Evolutionary conservation across 1,140 invertebrate genomes (phyloP), one percentile per base, ranked within the genome.

Genomic region (Meteorus sp.): DNA sequence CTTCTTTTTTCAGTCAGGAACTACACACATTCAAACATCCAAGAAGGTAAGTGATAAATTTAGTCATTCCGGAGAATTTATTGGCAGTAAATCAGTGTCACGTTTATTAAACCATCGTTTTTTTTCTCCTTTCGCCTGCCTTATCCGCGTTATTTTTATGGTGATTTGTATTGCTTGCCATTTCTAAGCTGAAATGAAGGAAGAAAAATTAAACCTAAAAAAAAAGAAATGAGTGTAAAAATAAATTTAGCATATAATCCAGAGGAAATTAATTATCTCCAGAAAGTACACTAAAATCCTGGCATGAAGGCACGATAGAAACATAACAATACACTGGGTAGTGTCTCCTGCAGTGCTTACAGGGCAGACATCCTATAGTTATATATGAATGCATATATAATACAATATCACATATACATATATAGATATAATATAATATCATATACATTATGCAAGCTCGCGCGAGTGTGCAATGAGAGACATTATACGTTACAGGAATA

Each of bases 171-270:
- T 7, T 22, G 13, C 9, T 13, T 45, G 19, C 45, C 35, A 25
- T 47, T 7, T n/a, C n/a, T n/a, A n/a, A n/a, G n/a, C n/a, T n/a
- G n/a, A n/a, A n/a, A n/a, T n/a, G n/a, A n/a, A n/a, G n/a, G n/a
- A n/a, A n/a, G n/a, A n/a, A n/a, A n/a, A n/a, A n/a, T n/a, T n/a
- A n/a, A n/a, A n/a, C n/a, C n/a, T n/a, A n/a, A n/a, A n/a, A n/a
- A n/a, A n/a, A n/a, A n/a, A n/a, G n/a, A 11, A 35, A 20, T 29
- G 9, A 23, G 13, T 37, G 19, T 50, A 57, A 57, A 41, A 57
- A 57, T 57, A 50, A 57, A 57, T 57, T 57, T 39, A 50, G 15
- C 44, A 41, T 57, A 57, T 57, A 57, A 48, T 29, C 55, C 39
- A 48, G 44, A 15, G 45, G n/a, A n/a, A 50, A 57, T 57, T 57